Percentiles rank a stretch among this genome's conserved stretches.
Conservation (phyloP, 2,888 invertebrate species). For the Xestia ashworthii region DNA sequence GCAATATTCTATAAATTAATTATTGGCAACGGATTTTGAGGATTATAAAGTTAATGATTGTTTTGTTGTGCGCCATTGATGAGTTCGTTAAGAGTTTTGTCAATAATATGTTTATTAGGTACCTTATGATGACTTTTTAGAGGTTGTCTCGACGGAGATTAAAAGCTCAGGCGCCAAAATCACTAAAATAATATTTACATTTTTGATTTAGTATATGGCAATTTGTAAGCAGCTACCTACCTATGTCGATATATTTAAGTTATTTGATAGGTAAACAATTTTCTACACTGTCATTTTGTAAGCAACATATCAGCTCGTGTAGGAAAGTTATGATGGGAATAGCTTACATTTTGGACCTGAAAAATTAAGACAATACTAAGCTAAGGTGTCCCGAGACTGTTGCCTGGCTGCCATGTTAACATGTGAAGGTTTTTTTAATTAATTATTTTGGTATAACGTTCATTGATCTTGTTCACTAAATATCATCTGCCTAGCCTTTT, state of each 20-base stretch:
- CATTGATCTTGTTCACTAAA: background rate
- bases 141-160: slow-evolving; percentile 27
- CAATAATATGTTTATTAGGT: slow-evolving; percentile 26
- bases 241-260: background rate
- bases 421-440: background rate
- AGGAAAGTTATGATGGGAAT: background rate
- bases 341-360: background rate
- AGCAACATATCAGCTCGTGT: background rate
- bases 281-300: background rate
- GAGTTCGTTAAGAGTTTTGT: slow-evolving; percentile 4
- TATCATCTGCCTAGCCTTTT: no score
- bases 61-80: slow-evolving; percentile 22
- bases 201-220: slow-evolving; percentile 12
- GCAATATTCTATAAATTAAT: slow-evolving; percentile 60
- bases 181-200: background rate
- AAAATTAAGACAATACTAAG: background rate
- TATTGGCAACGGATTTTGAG: slow-evolving; percentile 35
- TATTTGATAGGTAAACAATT: background rate
- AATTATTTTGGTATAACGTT: no score
- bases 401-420: background rate
- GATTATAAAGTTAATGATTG: slow-evolving; percentile 27
- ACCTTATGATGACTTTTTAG: slow-evolving; percentile 16
- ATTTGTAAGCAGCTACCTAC: no score
- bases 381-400: background rate
- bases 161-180: background rate